These are phyloP conservation scores for Barnardius zonarius DNA, from an alignment of 2,113 vertebrate genomes.

Conservation along the genomic window DNA sequence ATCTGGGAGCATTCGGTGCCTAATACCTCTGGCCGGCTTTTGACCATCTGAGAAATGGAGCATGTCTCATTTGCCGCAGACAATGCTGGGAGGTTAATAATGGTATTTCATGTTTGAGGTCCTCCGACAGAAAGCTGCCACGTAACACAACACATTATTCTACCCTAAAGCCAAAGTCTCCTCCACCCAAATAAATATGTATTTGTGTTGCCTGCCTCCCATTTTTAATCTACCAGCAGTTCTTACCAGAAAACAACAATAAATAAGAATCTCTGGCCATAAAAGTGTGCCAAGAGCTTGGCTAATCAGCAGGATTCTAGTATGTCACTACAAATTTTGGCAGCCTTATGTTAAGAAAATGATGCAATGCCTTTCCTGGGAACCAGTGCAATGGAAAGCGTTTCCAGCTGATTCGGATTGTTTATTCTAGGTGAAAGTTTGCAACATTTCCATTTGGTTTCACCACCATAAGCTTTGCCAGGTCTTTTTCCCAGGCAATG, in stretches of 20 bases:
- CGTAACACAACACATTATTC: neutral
- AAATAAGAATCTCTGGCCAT: neutral
- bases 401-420: conserved; percentile 48
- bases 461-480: conserved; percentile 28
- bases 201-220: neutral
- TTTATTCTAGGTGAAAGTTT: conserved; percentile 68
- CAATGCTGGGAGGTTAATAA: neutral
- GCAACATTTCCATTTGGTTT: conserved; percentile 65
- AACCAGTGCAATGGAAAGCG: conserved; percentile 24
- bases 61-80: conserved; percentile 36
- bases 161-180: conserved; percentile 48
- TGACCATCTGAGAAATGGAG: conserved; percentile 17
- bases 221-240: neutral
- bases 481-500: conserved; percentile 11
- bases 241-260: conserved; percentile 33
- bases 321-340: conserved; percentile 47
- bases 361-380: conserved; percentile 55
- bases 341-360: conserved; percentile 26
- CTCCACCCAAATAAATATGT: conserved; percentile 37
- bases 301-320: conserved; percentile 21
- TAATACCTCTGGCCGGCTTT: conserved; percentile 11
- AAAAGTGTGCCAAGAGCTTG: conserved; percentile 24
- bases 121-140: conserved; percentile 33
- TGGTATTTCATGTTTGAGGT: conserved; percentile 25
- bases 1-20: neutral